A percentile compares a stretch with the other conserved stretches of the same genome.
Conservation (phyloP, 2,113 vertebrate species). For the Thalassoma bifasciatum region DNA sequence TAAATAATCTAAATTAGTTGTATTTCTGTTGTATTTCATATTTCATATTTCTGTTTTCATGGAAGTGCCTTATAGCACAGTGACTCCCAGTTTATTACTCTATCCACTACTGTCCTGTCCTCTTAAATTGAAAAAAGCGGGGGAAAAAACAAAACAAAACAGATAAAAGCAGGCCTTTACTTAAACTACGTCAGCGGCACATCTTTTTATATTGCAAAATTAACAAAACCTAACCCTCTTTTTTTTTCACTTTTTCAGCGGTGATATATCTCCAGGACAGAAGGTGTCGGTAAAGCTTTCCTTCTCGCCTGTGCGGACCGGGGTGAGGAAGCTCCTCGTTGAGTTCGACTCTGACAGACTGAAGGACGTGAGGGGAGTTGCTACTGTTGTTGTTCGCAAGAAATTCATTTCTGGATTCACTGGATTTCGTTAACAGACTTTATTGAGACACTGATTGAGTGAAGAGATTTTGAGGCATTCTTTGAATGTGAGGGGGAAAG, state of each 20-base stretch:
- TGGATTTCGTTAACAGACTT: neutral
- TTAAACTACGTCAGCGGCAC: too few relatives aligned
- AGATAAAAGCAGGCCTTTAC: too few relatives aligned
- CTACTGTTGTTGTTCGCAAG: slow-evolving; percentile 74
- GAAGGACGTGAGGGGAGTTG: slow-evolving; percentile 80
- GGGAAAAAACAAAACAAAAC: too few relatives aligned
- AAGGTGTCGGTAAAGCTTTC: slow-evolving; percentile 69
- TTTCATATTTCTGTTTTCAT: too few relatives aligned
- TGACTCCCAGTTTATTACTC: too few relatives aligned
- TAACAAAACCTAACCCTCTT: too few relatives aligned
- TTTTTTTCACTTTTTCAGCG: slow-evolving; percentile 54
- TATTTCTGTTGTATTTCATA: too few relatives aligned
- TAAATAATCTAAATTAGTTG: too few relatives aligned
- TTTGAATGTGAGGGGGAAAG: neutral
- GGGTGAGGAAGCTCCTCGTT: slow-evolving; percentile 81
- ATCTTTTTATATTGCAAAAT: too few relatives aligned
- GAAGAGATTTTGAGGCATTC: neutral
- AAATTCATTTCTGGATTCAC: neutral
- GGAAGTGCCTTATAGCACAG: too few relatives aligned
- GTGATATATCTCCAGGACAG: slow-evolving; percentile 74
- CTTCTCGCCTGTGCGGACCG: slow-evolving; percentile 76
- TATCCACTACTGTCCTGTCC: too few relatives aligned
- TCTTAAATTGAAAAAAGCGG: too few relatives aligned
- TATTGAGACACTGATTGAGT: neutral
- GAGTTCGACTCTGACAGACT: slow-evolving; percentile 84